A percentile compares a stretch with the other conserved stretches of the same genome.
Evolutionary conservation across 1,140 invertebrate species (phyloP).

Genomic region (Eubasilissa regina): DNA sequence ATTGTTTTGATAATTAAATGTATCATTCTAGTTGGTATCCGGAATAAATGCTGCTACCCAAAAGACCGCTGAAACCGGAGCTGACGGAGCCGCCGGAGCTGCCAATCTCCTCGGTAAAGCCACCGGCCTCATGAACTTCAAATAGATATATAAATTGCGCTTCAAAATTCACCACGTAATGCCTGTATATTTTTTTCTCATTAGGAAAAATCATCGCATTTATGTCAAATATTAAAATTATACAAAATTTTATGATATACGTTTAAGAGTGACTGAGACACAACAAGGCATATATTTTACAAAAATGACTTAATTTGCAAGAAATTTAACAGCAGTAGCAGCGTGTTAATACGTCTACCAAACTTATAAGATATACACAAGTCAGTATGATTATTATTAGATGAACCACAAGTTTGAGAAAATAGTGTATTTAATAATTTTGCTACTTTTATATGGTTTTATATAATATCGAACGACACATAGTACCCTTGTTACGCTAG

Average conservation of each 20-base stretch:
- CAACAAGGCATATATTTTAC: not conserved
- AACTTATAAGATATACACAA: not conserved
- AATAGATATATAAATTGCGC: slow-evolving; percentile 46
- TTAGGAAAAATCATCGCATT: slow-evolving; percentile 38
- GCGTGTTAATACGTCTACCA: not conserved
- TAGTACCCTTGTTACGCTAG: no score
- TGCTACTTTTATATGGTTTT: slow-evolving; percentile 43
- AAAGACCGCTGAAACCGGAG: slow-evolving; percentile 66
- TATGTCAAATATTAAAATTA: slow-evolving; percentile 7
- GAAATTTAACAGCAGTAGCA: slow-evolving; percentile 3
- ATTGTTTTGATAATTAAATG: not conserved
- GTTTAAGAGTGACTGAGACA: slow-evolving; percentile 23
- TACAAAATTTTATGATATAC: slow-evolving; percentile 10
- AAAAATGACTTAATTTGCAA: slow-evolving; percentile 8
- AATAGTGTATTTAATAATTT: slow-evolving; percentile 22
- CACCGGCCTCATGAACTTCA: slow-evolving; percentile 64
- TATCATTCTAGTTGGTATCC: slow-evolving; percentile 64
- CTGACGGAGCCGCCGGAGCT: slow-evolving; percentile 66
- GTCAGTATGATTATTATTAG: not conserved
- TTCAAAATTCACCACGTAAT: slow-evolving; percentile 38
- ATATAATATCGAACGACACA: not conserved
- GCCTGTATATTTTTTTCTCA: slow-evolving; percentile 33
- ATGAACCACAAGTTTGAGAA: not conserved
- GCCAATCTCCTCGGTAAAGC: slow-evolving; percentile 68
- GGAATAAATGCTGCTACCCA: slow-evolving; percentile 65